Base-by-base conservation (phyloP, 2,888 invertebrate species). In the Chymomyza caudatula region DNA sequence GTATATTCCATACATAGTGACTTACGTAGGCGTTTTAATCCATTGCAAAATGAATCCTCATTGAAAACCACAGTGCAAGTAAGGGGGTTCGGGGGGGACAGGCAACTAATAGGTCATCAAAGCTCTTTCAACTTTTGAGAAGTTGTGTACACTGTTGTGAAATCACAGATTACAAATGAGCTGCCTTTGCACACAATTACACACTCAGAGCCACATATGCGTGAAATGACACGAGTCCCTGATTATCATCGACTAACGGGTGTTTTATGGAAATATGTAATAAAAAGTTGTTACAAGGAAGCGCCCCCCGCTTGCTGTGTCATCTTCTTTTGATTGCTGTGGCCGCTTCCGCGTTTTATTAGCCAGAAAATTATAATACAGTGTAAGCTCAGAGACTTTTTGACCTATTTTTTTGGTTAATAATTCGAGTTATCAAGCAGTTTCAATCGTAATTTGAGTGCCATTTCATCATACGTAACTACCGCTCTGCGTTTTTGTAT, bases 211-310 rank as follows among this genome's bases (percentile, higher is more conserved):
- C 11, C 29, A 11, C 29, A 37, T 37, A 37, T 37, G 3, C 11
- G 8, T 37, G 29, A 11, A 8, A 37, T 37, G 8, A 8, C 29
- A 37, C 29, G 29, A 37, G 29, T 37, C 29, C 11, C 29, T 64
- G 57, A 64, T 60, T 66, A 62, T 54, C 57, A 75, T 67, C 67
- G 65, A 47, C 20, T 57, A 57, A 60, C 62, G 54, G 13, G 43
- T n/a, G 55, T 47, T 56, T 52, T 20, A 42, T 56, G 47, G 75
- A 67, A 62, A 53, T 74, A 47, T 53, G 56, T 22, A 51, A 25
- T 23, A 60, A 60, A 67, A 69, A 68, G 52, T 49, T 71, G 53
- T 64, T 63, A 65, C 65, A 69, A 59, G 67, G 25, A 44, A 29
- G 25, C 2, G 53, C 53, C 17, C 20, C 51, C 20, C 20, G 17